Evolutionary conservation across 2,797 vertebrate genomes (phyloP), one percentile per base, ranked within the genome.

Genomic region (Gymnocypris eckloni): DNA sequence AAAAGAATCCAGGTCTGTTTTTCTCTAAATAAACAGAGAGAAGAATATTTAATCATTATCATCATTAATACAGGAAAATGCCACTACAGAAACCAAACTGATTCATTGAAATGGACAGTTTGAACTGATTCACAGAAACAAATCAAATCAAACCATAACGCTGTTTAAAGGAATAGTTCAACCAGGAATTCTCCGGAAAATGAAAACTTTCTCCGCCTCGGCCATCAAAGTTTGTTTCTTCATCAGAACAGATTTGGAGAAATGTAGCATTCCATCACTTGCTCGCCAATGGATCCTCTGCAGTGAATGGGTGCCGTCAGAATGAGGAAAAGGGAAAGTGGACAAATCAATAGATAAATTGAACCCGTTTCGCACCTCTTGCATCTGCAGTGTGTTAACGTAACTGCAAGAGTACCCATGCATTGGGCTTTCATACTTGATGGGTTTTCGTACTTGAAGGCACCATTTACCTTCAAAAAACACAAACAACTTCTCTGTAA

Each of bases 331-430:
- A 73, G 82, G 81, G 82, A 76, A 86, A 72, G 81, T 12, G 45
- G 71, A 41, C 70, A 72, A 90, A 92, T 95, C 93, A 84, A 94
- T 94, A 90, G 78, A 91, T 91, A 91, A 43, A 43, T 43, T 91
- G 89, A 73, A 86, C 79, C 86, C 88, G 67, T 86, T 88, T 15
- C 6, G 2, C 41, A 37, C 18, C 43, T 80, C 61, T n/a, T 20
- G 54, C 56, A 11, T 61, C 52, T 41, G 76, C 11, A 39, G 15
- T 41, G 67, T 20, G 33, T 56, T 22, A 16, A 33, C 11, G 11
- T 48, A 18, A 75, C 28, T 52, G 48, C 73, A 76, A 22, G 50
- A 76, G 28, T 15, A 43, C 22, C 22, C 76, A 61, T 61, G 75
- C 33, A 6, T 2, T 6, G 1, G 20, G 12, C 13, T 43, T 78